phyloP scores from a whole-genome alignment of 1,140 invertebrate species.

The Helicoverpa zea region DNA sequence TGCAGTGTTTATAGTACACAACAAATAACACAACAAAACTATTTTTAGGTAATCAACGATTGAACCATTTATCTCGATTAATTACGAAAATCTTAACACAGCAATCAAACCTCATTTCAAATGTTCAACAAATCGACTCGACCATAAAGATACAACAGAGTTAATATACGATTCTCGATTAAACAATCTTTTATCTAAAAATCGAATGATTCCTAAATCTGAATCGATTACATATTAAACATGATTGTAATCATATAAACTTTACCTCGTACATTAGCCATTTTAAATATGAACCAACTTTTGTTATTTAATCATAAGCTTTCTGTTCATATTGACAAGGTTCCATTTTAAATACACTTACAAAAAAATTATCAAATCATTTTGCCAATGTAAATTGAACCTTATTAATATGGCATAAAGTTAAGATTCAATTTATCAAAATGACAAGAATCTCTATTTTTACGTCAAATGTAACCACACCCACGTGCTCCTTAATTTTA shows the following conservation, averaged over 20 bases:
- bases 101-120: slow-evolving; percentile 30
- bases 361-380: not conserved
- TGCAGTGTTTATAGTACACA: not conserved
- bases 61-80: not conserved
- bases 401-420: not conserved
- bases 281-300: not conserved
- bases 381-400: not conserved
- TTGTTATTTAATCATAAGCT: too few relatives aligned
- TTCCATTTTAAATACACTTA: not conserved
- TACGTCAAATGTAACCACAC: slow-evolving; percentile 5
- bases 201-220: slow-evolving; percentile 48
- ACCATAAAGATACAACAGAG: slow-evolving; percentile 25
- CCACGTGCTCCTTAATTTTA: slow-evolving; percentile 32
- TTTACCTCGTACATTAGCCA: not conserved
- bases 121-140: slow-evolving; percentile 32
- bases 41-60: not conserved
- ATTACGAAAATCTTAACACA: slow-evolving; percentile 27
- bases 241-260: slow-evolving; percentile 41
- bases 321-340: not conserved
- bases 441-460: not conserved
- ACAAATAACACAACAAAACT: not conserved
- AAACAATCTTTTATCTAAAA: slow-evolving; percentile 43
- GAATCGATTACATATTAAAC: slow-evolving; percentile 41
- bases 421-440: not conserved
- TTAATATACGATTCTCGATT: slow-evolving; percentile 40